Conservation (phyloP, 2,888 invertebrate species). For the Caenorhabditis wallacei region DNA sequence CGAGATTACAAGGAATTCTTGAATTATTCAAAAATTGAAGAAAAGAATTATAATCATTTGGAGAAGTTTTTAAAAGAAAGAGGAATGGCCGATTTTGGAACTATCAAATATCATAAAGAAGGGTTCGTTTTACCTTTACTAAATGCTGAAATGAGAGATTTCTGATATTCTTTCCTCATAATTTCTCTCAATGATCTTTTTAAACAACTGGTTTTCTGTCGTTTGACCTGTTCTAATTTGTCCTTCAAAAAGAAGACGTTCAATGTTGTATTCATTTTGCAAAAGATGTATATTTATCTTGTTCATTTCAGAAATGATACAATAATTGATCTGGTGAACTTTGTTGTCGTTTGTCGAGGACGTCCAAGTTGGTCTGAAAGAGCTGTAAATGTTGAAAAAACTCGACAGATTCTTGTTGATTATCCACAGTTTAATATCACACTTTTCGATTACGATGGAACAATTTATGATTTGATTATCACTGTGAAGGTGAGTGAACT, state of each 20-base stretch:
- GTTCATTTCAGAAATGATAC: slow-evolving; percentile 63
- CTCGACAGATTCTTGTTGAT: slow-evolving; percentile 73
- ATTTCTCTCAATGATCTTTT: not conserved
- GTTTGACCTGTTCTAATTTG: slow-evolving; percentile 25
- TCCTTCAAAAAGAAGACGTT: slow-evolving; percentile 5
- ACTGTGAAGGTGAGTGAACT: slow-evolving; percentile 73
- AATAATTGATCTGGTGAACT: slow-evolving; percentile 73
- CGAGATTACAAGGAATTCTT: slow-evolving; percentile 70
- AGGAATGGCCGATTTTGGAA: slow-evolving; percentile 68
- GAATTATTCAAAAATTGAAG: slow-evolving; percentile 23
- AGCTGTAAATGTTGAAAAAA: slow-evolving; percentile 72
- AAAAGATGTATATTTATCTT: no score
- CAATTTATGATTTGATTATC: slow-evolving; percentile 81
- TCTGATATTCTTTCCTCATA: slow-evolving; percentile 13
- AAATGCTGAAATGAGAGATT: not conserved
- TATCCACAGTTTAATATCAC: slow-evolving; percentile 76
- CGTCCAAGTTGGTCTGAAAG: slow-evolving; percentile 74
- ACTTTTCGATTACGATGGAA: slow-evolving; percentile 82
- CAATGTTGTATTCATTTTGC: not conserved
- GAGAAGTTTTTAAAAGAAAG: slow-evolving; percentile 67
- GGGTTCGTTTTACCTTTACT: slow-evolving; percentile 19
- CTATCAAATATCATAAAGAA: slow-evolving; percentile 70
- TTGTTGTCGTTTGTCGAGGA: slow-evolving; percentile 75
- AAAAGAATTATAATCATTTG: slow-evolving; percentile 51
- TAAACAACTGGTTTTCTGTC: slow-evolving; percentile 13